These are phyloP conservation scores for Acanthurus leucopareius DNA, from an alignment of 2,797 vertebrate species.

Conservation along the genomic window DNA sequence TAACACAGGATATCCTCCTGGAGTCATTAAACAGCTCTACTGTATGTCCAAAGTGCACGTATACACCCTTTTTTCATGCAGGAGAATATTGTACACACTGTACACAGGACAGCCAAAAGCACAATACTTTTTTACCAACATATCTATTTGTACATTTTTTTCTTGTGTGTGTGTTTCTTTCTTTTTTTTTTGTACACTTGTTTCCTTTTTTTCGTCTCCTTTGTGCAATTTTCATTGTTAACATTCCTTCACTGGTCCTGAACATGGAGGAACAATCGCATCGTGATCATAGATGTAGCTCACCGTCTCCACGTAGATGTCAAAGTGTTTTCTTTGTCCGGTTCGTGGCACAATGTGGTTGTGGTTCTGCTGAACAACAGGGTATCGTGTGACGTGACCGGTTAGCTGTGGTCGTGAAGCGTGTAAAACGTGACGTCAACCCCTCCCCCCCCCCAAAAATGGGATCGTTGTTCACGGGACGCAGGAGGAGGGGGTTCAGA, in stretches of 20 bases:
- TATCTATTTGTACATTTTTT: slow-evolving; percentile 65
- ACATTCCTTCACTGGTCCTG: slow-evolving; percentile 38
- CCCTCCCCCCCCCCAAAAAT: background rate
- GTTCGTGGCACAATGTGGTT: slow-evolving; percentile 69
- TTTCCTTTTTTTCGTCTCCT: slow-evolving; percentile 27
- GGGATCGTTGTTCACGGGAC: background rate
- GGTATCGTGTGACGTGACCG: slow-evolving; percentile 59
- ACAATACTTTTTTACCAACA: slow-evolving; percentile 80
- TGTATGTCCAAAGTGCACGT: slow-evolving; percentile 66
- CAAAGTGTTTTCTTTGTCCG: slow-evolving; percentile 39
- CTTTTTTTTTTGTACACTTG: slow-evolving; percentile 8
- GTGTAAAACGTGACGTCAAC: slow-evolving; percentile 17
- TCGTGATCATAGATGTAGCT: slow-evolving; percentile 36
- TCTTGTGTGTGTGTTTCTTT: slow-evolving; percentile 19
- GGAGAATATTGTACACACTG: slow-evolving; percentile 71
- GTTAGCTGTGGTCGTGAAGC: slow-evolving; percentile 39
- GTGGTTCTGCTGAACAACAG: slow-evolving; percentile 78
- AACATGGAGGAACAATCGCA: slow-evolving; percentile 46
- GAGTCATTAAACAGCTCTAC: slow-evolving; percentile 45
- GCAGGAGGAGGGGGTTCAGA: slow-evolving; percentile 21
- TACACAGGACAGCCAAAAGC: slow-evolving; percentile 80
- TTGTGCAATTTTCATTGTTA: slow-evolving; percentile 24
- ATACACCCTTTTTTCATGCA: slow-evolving; percentile 49
- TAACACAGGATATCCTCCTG: slow-evolving; percentile 42
- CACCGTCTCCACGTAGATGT: slow-evolving; percentile 22